Conservation (phyloP, 2,797 vertebrate species). For the Macrochelys suwanniensis region DNA sequence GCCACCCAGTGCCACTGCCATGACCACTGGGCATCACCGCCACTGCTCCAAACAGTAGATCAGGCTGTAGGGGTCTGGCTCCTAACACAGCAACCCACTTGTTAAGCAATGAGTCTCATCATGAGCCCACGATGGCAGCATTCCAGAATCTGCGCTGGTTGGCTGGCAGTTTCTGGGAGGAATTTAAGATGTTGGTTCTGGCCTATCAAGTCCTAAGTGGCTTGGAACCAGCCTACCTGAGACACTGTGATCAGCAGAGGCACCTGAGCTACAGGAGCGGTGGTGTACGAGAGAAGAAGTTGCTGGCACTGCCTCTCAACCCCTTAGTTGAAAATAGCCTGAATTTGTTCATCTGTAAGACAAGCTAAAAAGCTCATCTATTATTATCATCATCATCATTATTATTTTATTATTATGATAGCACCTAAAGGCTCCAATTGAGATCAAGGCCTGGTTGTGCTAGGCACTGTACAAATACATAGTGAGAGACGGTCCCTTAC, state of each 20-base stretch:
- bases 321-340: neutral
- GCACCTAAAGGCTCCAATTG: neutral
- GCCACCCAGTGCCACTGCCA: too few relatives aligned
- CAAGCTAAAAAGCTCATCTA: neutral
- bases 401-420: neutral
- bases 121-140: neutral
- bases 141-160: neutral
- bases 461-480: neutral
- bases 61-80: too few relatives aligned
- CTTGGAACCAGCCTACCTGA: neutral
- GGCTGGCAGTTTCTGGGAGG: neutral
- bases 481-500: neutral
- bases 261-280: neutral
- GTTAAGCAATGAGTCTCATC: neutral
- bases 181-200: neutral
- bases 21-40: too few relatives aligned
- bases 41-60: too few relatives aligned
- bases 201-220: neutral
- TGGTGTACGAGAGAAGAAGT: too few relatives aligned
- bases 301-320: neutral
- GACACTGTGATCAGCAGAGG: neutral
- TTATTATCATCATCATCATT: neutral
- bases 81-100: neutral
- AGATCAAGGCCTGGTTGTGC: neutral
- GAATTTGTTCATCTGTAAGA: neutral